Evolutionary conservation across 1,140 invertebrate species (phyloP).

Genomic region (Drosophila orosa): DNA sequence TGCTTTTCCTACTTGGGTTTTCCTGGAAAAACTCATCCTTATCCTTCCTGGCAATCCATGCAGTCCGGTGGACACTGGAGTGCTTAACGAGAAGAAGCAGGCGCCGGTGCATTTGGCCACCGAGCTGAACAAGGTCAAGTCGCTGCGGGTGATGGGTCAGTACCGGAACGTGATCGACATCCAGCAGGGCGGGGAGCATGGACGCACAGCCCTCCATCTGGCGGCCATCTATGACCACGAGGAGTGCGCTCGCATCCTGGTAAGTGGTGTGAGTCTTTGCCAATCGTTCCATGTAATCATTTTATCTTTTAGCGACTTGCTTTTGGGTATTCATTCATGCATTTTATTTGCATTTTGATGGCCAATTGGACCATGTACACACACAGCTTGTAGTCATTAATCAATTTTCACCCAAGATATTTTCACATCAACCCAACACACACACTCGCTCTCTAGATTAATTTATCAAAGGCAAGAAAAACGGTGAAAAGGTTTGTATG

Average conservation of each 20-base stretch:
- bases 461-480: conserved; percentile 61
- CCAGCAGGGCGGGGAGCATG: conserved; percentile 90
- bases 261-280: conserved; percentile 85
- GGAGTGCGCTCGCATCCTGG: conserved; percentile 90
- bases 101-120: conserved; percentile 92
- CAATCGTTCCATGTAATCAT: conserved; percentile 49
- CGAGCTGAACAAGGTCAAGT: conserved; percentile 89
- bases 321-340: conserved; percentile 33
- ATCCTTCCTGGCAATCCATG: not conserved
- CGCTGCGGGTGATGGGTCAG: conserved; percentile 88
- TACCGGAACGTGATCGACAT: conserved; percentile 89
- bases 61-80: conserved; percentile 88
- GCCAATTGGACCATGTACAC: conserved; percentile 26
- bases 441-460: conserved; percentile 16
- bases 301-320: conserved; percentile 36
- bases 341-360: conserved; percentile 64
- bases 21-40: not conserved
- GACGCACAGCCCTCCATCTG: conserved; percentile 91
- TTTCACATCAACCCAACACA: not conserved
- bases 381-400: conserved; percentile 47
- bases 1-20: not conserved
- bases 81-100: conserved; percentile 91
- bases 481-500: conserved; percentile 61
- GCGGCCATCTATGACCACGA: conserved; percentile 93
- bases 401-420: conserved; percentile 35